A percentile compares a stretch with the other conserved stretches of the same genome.
These are phyloP conservation scores for Raja brachyura DNA, from an alignment of 2,113 vertebrate genomes.

Conservation along the genomic window DNA sequence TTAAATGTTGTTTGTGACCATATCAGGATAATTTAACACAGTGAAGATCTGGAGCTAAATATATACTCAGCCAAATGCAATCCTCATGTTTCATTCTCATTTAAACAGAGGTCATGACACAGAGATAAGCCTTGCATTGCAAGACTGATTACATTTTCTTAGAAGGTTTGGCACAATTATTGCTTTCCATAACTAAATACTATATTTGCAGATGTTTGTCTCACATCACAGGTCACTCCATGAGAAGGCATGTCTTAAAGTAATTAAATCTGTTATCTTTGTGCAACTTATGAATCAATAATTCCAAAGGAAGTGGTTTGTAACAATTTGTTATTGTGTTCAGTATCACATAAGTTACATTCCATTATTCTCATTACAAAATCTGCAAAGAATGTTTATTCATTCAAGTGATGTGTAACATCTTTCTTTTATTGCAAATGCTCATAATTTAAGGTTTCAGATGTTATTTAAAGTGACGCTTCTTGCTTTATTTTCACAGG, in stretches of 20 bases:
- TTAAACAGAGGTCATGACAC: neutral
- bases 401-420: neutral
- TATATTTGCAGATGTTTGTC: neutral
- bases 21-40: neutral
- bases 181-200: neutral
- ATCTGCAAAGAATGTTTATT: neutral
- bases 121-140: neutral
- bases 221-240: neutral
- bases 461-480: neutral
- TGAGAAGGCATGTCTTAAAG: neutral
- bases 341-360: neutral
- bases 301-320: neutral
- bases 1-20: neutral
- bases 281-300: neutral
- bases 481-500: conserved; percentile 55
- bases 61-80: neutral
- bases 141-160: neutral
- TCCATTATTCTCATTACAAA: neutral
- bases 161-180: neutral
- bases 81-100: neutral
- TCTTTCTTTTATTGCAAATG: neutral
- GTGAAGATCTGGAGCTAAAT: neutral
- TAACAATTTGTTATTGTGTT: neutral
- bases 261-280: neutral
- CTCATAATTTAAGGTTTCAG: neutral